Evolutionary conservation across 2,113 vertebrate species (phyloP).

Genomic region (Lasiurus borealis): DNA sequence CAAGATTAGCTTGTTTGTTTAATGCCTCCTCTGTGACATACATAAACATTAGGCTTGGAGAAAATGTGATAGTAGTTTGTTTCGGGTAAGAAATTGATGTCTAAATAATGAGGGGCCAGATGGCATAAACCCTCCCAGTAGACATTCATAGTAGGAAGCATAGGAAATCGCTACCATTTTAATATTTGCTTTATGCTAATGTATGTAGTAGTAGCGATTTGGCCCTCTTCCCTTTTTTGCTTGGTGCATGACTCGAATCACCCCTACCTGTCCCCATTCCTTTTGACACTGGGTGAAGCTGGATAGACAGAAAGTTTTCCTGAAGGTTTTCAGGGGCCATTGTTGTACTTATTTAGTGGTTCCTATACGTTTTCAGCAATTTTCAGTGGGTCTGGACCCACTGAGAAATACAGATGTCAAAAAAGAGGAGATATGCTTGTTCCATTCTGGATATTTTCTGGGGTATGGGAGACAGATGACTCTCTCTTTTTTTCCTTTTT

Average conservation of each 20-base stretch:
- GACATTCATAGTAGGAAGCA: neutral
- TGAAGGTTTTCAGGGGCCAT: neutral
- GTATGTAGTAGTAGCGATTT: neutral
- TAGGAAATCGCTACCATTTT: neutral
- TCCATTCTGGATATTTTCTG: neutral
- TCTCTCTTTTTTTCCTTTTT: neutral
- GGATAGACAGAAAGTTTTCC: neutral
- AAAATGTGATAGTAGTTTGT: neutral
- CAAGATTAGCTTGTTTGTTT: constrained; percentile 2
- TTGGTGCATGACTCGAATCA: too few relatives aligned
- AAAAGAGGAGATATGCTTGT: neutral
- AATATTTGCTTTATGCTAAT: neutral
- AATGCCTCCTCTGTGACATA: neutral
- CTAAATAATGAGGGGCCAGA: neutral
- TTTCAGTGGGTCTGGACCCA: neutral
- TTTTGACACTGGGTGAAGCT: neutral
- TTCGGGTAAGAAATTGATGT: neutral
- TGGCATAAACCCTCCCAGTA: neutral
- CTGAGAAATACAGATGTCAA: neutral
- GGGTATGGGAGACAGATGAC: neutral
- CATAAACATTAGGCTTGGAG: neutral
- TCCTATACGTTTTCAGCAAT: neutral
- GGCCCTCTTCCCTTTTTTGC: neutral
- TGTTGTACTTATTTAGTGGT: neutral
- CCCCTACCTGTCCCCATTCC: neutral